Conservation (phyloP, 2,113 vertebrate genomes). For the Pterocles orientalis region DNA sequence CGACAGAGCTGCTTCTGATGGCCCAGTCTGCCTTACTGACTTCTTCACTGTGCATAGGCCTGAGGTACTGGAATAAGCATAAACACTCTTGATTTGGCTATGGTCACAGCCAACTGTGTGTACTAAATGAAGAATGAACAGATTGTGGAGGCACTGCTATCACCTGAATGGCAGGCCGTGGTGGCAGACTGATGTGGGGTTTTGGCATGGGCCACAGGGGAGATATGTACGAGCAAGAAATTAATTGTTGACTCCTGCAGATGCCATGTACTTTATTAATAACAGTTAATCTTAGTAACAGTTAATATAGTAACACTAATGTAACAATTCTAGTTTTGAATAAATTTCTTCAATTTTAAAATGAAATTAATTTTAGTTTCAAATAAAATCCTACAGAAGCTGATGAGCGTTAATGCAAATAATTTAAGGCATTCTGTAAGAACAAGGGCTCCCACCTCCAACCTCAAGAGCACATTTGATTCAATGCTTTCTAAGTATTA, state of each 20-base stretch:
- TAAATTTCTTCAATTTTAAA: neutral
- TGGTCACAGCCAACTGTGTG: neutral
- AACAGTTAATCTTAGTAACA: neutral
- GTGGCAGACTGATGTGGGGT: neutral
- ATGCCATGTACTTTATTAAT: neutral
- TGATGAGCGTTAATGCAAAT: neutral
- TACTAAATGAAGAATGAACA: neutral
- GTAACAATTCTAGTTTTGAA: neutral
- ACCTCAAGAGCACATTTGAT: neutral
- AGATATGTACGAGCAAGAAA: neutral
- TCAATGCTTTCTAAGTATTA: constrained; percentile 37
- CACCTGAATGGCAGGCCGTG: neutral
- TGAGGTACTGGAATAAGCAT: neutral
- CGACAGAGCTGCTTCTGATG: neutral
- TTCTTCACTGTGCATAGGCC: neutral
- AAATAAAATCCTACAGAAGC: neutral
- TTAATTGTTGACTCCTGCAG: neutral
- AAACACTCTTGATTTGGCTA: neutral
- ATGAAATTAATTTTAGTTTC: neutral
- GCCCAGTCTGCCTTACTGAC: neutral
- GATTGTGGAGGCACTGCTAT: neutral
- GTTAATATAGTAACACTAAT: neutral
- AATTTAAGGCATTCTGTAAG: neutral
- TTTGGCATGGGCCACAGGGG: neutral
- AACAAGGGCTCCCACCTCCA: neutral